A percentile compares a stretch with the other conserved stretches of the same genome.
phyloP scores from a whole-genome alignment of 2,113 vertebrate species.

The Myrmophylax atrothorax region DNA sequence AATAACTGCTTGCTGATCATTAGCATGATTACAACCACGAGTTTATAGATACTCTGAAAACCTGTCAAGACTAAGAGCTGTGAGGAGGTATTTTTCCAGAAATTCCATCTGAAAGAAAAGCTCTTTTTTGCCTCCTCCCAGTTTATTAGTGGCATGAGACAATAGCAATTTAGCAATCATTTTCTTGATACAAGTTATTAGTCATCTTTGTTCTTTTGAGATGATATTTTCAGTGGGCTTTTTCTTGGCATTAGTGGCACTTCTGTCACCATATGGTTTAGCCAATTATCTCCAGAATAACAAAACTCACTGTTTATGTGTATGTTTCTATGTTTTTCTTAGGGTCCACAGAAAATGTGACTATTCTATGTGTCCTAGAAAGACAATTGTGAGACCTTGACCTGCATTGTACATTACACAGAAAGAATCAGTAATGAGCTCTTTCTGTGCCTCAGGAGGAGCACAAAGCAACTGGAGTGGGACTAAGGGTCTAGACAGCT shows the following conservation, averaged over 20 bases:
- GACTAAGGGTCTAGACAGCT: conserved; percentile 28
- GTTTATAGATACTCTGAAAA: not conserved
- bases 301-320: not conserved
- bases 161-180: not conserved
- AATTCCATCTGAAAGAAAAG: not conserved
- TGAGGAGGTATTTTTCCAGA: not conserved
- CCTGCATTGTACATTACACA: not conserved
- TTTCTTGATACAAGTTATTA: not conserved
- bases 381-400: not conserved
- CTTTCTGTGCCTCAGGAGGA: conserved; percentile 3
- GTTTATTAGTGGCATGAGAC: not conserved
- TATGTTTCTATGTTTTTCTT: not conserved
- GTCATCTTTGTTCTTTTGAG: not conserved
- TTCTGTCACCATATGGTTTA: not conserved
- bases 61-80: not conserved
- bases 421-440: not conserved
- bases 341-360: not conserved
- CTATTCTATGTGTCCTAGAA: not conserved
- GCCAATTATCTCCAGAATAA: not conserved
- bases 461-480: conserved; percentile 26
- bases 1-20: not conserved
- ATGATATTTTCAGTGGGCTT: not conserved
- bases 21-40: not conserved
- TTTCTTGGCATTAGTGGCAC: not conserved
- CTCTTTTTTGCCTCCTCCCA: not conserved